These are phyloP conservation scores for Cephus cinctus DNA, from an alignment of 1,140 invertebrate genomes.

Conservation along the genomic window DNA sequence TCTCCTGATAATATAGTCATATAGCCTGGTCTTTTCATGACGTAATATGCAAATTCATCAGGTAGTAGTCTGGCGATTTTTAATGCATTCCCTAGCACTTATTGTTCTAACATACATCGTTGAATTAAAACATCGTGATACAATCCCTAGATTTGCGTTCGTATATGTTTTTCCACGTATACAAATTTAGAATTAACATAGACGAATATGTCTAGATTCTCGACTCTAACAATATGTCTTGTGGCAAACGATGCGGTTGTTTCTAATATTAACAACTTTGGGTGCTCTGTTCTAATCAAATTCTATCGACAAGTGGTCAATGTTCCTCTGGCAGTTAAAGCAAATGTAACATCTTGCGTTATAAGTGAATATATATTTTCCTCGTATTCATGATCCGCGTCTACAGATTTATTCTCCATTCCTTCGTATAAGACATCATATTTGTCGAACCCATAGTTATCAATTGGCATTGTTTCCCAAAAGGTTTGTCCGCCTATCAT, in stretches of 20 bases:
- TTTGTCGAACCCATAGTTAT: conserved; percentile 11
- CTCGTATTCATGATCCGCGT: background rate
- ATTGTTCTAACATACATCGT: conserved; percentile 10
- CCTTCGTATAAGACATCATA: conserved; percentile 18
- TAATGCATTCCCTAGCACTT: conserved; percentile 8
- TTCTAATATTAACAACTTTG: conserved; percentile 25
- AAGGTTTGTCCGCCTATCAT: background rate
- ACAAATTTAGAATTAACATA: conserved; percentile 22
- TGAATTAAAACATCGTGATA: conserved; percentile 12
- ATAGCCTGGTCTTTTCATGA: conserved; percentile 13
- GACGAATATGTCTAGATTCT: conserved; percentile 22
- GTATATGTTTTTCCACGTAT: conserved; percentile 19
- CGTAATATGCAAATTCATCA: conserved; percentile 13
- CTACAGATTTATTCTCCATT: conserved; percentile 12
- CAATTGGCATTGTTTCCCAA: too few relatives aligned
- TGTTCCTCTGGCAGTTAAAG: background rate
- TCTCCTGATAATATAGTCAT: conserved; percentile 14
- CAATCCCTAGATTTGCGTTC: conserved; percentile 8
- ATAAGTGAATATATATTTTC: conserved; percentile 16
- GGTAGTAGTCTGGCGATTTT: background rate
- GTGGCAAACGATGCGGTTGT: background rate
- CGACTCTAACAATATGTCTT: background rate
- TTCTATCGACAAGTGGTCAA: conserved; percentile 4
- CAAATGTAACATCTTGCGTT: conserved; percentile 13
- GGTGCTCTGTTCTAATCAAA: conserved; percentile 21